phyloP scores from a whole-genome alignment of 2,797 vertebrate species.

The Emys orbicularis region DNA sequence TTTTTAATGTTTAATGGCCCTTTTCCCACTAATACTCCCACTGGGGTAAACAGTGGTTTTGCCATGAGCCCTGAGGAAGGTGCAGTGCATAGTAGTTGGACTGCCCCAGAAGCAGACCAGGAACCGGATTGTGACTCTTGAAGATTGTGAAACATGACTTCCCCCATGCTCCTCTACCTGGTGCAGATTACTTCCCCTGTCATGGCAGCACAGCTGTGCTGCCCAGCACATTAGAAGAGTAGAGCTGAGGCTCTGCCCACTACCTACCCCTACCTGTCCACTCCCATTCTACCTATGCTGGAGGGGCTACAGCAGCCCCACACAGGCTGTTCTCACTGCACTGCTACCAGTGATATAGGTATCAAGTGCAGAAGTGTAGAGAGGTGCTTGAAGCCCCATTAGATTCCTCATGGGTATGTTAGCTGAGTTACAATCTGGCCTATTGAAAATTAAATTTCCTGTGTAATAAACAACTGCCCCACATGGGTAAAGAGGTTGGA shows the following conservation, averaged over 20 bases:
- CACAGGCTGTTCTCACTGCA: too few species aligned
- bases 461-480: accelerated
- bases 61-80: background rate
- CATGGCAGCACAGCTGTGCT: too few species aligned
- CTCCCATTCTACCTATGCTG: too few species aligned
- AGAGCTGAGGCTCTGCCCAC: background rate
- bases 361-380: accelerated
- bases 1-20: background rate
- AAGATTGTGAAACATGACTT: too few species aligned
- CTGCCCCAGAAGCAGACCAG: background rate
- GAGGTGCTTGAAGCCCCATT: background rate
- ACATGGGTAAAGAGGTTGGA: accelerated
- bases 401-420: background rate
- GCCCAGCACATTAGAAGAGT: background rate
- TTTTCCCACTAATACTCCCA: background rate
- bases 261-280: background rate
- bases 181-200: too few species aligned
- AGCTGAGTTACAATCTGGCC: background rate
- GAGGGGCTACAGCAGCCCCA: too few species aligned
- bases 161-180: too few species aligned
- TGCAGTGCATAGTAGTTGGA: too few species aligned
- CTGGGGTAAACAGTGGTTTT: background rate
- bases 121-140: background rate
- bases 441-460: background rate
- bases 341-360: accelerated